Conservation (phyloP, 37 sponge, comb jelly and placozoan species). For the Sycon ciliatum region DNA sequence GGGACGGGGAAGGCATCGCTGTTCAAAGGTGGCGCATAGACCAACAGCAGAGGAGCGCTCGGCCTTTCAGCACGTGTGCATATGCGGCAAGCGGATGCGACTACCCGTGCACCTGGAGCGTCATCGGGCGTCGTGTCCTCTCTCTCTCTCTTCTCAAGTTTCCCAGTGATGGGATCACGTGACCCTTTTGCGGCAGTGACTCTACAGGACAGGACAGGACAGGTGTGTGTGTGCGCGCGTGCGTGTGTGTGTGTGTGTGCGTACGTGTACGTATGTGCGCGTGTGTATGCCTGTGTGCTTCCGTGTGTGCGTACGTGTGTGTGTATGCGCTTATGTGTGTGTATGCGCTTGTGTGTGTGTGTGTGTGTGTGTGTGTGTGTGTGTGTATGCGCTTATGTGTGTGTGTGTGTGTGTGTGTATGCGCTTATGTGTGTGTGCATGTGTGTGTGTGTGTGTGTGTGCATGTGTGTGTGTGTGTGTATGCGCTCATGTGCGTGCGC, state of each 20-base stretch:
- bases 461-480: not conserved
- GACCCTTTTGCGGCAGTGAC: not conserved
- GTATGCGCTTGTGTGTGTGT: not conserved
- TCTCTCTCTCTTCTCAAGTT: not conserved
- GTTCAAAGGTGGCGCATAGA: no score
- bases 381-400: constrained; percentile 20
- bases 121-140: no score
- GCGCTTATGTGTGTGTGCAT: constrained; percentile 6
- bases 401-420: constrained; percentile 11
- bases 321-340: constrained; percentile 1
- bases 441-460: constrained; percentile 2
- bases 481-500: not conserved
- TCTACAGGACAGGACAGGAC: not conserved
- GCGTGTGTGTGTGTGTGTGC: not conserved
- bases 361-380: constrained; percentile 16
- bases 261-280: constrained; percentile 10
- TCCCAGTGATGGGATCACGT: not conserved
- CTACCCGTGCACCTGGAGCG: no score
- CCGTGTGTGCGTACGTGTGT: constrained; percentile 13
- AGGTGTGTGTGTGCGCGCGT: not conserved
- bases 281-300: constrained; percentile 17
- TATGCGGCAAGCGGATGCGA: no score
- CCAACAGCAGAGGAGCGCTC: no score
- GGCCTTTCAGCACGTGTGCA: no score
- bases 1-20: no score